Base-by-base conservation (phyloP, 2,888 invertebrate species). In the Mellilla xanthometata region DNA sequence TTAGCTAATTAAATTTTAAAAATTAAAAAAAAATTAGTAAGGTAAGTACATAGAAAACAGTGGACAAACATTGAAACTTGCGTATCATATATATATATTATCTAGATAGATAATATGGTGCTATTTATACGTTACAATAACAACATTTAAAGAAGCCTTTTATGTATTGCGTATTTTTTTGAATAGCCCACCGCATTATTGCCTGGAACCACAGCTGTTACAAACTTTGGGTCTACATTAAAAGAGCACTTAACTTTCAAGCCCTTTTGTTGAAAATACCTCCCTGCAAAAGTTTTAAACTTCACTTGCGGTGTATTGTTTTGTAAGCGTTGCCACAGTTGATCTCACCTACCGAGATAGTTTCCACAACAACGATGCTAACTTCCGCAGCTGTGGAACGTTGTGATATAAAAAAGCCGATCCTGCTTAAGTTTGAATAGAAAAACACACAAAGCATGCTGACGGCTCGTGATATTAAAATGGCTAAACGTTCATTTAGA, bases 401-500 rank as follows among this genome's bases (percentile, higher is more conserved):
- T n/a, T n/a, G n/a, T n/a, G n/a, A n/a, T n/a, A n/a, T 22, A 32
- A 10, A 46, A 40, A 11, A 28, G 26, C 24, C 12, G 24, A 13
- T 13, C 27, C 11, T 39, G 12, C 46, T n/a, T 24, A 45, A 42
- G 27, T 52, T 51, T 49, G 41, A 47, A 47, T 38, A 15, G 32
- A 41, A 38, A 27, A 38, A 23, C 30, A 41, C 32, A 51, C 42
- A 45, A 46, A 32, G 35, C 26, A 32, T 42, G 34, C 28, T 46
- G 56, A 52, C 40, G 42, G 40, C 44, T 47, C 36, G 53, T 55
- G 43, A 61, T 59, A 68, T 66, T 65, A 59, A 75, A 75, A 70
- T 54, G 51, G 64, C 65, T 73, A 62, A 73, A 72, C 62, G 62
- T 66, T 74, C 70, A 80, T 81, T 81, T 74, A 74, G 64, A 65